Evolutionary conservation across 2,888 invertebrate genomes (phyloP).

Genomic region (Sesamia inferens): DNA sequence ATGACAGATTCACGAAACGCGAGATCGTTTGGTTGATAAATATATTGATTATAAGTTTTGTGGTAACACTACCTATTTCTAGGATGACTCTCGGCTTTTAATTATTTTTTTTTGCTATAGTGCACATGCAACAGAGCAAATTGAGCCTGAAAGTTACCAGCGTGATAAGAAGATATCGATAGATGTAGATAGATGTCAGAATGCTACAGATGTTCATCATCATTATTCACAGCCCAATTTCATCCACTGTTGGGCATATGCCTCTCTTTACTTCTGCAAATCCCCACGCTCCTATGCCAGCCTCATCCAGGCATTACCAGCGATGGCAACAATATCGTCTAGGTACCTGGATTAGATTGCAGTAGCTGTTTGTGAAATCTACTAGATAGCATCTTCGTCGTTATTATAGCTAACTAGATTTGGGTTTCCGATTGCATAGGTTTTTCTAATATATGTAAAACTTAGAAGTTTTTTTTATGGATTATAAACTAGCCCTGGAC

Average conservation of each 20-base stretch:
- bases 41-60: background rate
- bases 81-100: background rate
- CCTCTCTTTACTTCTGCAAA: too few species aligned
- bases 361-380: background rate
- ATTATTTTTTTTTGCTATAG: too few species aligned
- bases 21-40: conserved; percentile 25
- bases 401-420: background rate
- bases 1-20: conserved; percentile 16
- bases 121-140: background rate
- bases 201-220: background rate
- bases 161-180: background rate
- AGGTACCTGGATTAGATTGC: background rate
- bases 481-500: too few species aligned
- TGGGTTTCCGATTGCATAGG: too few species aligned
- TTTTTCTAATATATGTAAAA: too few species aligned
- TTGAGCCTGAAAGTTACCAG: background rate
- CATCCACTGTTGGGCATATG: too few species aligned
- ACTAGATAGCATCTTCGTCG: background rate
- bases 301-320: background rate
- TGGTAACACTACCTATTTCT: background rate
- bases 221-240: background rate
- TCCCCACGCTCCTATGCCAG: background rate
- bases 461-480: too few species aligned
- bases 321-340: background rate
- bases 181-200: too few species aligned